These are phyloP conservation scores for Helarctos malayanus DNA, from an alignment of 2,797 vertebrate genomes.

Conservation along the genomic window DNA sequence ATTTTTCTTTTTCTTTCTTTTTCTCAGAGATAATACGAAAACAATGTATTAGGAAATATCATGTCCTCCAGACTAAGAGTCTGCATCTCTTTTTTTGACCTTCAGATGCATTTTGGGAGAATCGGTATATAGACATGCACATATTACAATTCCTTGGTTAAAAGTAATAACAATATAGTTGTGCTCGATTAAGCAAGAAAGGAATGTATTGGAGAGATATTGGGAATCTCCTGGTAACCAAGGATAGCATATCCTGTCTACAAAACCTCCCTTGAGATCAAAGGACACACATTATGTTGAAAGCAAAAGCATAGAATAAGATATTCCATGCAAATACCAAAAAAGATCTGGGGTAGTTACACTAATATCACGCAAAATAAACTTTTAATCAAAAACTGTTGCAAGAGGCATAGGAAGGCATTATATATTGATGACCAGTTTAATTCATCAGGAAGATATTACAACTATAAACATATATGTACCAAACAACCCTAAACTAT, in stretches of 20 bases:
- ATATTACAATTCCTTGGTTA: background rate
- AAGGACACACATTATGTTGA: background rate
- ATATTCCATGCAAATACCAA: background rate
- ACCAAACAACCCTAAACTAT: background rate
- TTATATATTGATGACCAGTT: background rate
- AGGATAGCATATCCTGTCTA: background rate
- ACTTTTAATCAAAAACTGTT: background rate
- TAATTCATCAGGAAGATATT: background rate
- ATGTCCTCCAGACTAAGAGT: background rate
- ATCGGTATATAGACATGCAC: background rate
- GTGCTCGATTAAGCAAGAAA: background rate
- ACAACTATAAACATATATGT: background rate
- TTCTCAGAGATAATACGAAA: background rate
- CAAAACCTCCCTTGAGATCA: background rate
- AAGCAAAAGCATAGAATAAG: background rate
- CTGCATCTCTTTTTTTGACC: background rate
- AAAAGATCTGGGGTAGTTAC: background rate
- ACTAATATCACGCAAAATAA: slow-evolving; percentile 5
- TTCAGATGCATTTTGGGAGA: background rate
- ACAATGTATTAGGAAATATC: background rate
- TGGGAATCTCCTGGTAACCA: background rate
- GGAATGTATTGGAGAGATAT: background rate
- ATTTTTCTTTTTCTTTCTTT: slow-evolving; percentile 4
- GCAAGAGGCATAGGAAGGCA: background rate
- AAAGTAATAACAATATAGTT: background rate